Percentiles rank a stretch among this genome's conserved stretches.
Evolutionary conservation across 2,113 vertebrate genomes (phyloP).

Genomic region (Halcyon malimbica): DNA sequence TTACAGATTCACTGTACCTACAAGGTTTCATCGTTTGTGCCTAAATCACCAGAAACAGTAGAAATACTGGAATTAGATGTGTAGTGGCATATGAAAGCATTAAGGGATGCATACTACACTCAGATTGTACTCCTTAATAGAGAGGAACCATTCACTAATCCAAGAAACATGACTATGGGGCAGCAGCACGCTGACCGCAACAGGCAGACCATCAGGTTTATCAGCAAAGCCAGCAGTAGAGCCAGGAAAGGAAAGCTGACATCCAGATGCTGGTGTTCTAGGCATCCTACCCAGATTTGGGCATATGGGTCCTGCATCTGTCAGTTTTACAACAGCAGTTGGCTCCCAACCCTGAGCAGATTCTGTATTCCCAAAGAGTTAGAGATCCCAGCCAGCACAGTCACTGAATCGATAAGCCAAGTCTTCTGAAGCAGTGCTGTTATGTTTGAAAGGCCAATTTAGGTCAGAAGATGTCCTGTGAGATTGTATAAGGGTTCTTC

Average conservation of each 20-base stretch:
- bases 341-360: conserved; percentile 54
- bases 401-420: not conserved
- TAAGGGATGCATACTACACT: not conserved
- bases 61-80: conserved; percentile 10
- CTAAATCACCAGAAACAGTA: not conserved
- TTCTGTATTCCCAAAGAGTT: conserved; percentile 14
- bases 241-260: conserved; percentile 63
- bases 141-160: not conserved
- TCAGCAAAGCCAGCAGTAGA: conserved; percentile 52
- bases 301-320: conserved; percentile 75
- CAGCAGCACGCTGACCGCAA: conserved; percentile 30
- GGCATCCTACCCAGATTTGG: conserved; percentile 45
- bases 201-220: conserved; percentile 30
- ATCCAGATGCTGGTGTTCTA: conserved; percentile 66
- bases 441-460: conserved; percentile 23
- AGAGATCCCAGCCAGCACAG: conserved; percentile 5
- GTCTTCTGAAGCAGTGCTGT: not conserved
- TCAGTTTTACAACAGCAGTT: conserved; percentile 61
- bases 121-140: conserved; percentile 5
- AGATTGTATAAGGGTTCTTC: not conserved
- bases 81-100: not conserved
- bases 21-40: not conserved
- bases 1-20: not conserved
- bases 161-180: not conserved
- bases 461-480: not conserved